A percentile compares a stretch with the other conserved stretches of the same genome.
phyloP scores from a whole-genome alignment of 2,888 invertebrate genomes.

The Thymelicus lineola region DNA sequence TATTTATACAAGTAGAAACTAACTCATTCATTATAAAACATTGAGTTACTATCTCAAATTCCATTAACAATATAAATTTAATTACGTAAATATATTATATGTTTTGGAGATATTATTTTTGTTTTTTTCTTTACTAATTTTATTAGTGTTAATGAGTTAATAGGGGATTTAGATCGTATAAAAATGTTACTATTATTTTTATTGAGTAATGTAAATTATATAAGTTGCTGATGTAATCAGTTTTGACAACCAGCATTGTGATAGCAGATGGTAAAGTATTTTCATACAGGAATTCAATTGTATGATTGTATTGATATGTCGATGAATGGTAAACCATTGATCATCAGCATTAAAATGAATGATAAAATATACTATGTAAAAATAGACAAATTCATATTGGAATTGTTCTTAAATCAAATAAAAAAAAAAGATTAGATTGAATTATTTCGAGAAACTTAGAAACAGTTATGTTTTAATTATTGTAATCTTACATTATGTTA shows the following conservation, averaged over 20 bases:
- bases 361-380: too few species aligned
- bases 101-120: conserved; percentile 11
- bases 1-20: too few species aligned
- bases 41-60: conserved; percentile 31
- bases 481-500: conserved; percentile 28
- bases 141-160: conserved; percentile 13
- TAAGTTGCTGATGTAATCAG: not conserved
- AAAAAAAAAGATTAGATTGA: too few species aligned
- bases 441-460: not conserved
- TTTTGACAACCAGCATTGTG: not conserved
- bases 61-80: conserved; percentile 20
- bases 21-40: not conserved
- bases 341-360: too few species aligned
- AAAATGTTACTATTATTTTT: not conserved
- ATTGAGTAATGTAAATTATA: not conserved
- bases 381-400: too few species aligned
- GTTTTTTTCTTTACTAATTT: conserved; percentile 11
- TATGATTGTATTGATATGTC: too few species aligned
- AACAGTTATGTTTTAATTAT: conserved; percentile 6
- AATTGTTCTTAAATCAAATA: too few species aligned
- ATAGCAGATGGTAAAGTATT: too few species aligned
- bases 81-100: not conserved
- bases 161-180: too few species aligned
- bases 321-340: too few species aligned
- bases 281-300: too few species aligned